Evolutionary conservation across 64 coral and sea anemone genomes (phyloP), one percentile per base, ranked within the genome.

Genomic region (Montipora foliosa): DNA sequence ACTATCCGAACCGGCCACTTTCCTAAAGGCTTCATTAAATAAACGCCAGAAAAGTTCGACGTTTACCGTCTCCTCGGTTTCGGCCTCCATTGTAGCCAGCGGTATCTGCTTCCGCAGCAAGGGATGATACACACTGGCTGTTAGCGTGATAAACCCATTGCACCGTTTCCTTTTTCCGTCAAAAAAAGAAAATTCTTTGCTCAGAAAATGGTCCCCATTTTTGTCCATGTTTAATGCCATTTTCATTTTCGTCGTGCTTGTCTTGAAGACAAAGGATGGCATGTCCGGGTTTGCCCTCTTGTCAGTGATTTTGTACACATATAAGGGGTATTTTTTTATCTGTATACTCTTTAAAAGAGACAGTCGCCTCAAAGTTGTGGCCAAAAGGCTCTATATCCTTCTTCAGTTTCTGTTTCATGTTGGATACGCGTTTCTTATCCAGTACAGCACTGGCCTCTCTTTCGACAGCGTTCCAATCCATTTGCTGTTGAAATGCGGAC

Each of bases 101-200:
- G 67, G 67, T 70, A 14, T 16, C 82, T 44, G 82, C 58, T 67
- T 93, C 81, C 91, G 82, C 57, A 83, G 90, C 49, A 84, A 60
- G 13, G 90, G 90, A 76, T 92, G 72, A 57, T 92, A 92, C 15
- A 85, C 80, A 78, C 80, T 85, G 8, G 90, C 81, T 77, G 90
- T 92, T 85, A 92, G 47, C 12, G 81, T 91, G 11, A 91, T 37
- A 82, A 91, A 81, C 22, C 22, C 22, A 22, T 22, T 22, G 22
- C 22, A 22, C 22, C 22, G 22, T 22, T 22, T 22, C 22, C 50
- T 22, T 78, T 89, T 89, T 6, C 87, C 74, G 45, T 89, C 52
- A 22, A 89, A 89, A 89, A 55, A 78, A 89, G 52, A 89, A 21
- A 77, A 89, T 66, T 89, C 87, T 24, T 88, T 73, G 6, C 55